phyloP scores from a whole-genome alignment of 2,797 vertebrate genomes.

The Lepilemur septentrionalis region DNA sequence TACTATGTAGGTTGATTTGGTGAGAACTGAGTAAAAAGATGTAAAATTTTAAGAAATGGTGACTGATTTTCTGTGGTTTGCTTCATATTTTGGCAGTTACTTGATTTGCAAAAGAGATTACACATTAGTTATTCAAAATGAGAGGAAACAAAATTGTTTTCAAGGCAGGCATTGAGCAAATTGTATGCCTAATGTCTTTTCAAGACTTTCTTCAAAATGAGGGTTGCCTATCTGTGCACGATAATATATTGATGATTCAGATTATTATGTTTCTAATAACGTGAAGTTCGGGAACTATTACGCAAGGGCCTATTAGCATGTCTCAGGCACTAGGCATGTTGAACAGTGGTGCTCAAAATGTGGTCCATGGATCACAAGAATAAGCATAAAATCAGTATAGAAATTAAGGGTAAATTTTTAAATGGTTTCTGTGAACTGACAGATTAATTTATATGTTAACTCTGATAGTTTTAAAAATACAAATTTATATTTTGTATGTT shows the following conservation, averaged over 20 bases:
- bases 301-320: neutral
- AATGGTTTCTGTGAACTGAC: neutral
- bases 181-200: neutral
- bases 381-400: neutral
- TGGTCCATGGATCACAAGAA: too few species aligned
- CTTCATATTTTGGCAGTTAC: neutral
- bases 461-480: neutral
- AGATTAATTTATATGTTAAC: neutral
- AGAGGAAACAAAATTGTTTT: conserved; percentile 28
- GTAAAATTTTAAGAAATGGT: neutral
- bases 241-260: neutral
- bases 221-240: neutral
- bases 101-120: neutral
- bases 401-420: neutral
- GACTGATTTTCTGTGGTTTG: neutral
- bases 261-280: neutral
- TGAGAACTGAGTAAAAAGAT: neutral
- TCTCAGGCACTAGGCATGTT: neutral
- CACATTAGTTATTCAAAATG: neutral
- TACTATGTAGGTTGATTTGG: neutral
- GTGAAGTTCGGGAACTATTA: neutral
- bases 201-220: neutral
- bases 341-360: neutral
- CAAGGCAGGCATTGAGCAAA: neutral
- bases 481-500: neutral